These are phyloP conservation scores for Hydrotaea cyrtoneurina DNA, from an alignment of 2,888 invertebrate genomes.

Conservation along the genomic window DNA sequence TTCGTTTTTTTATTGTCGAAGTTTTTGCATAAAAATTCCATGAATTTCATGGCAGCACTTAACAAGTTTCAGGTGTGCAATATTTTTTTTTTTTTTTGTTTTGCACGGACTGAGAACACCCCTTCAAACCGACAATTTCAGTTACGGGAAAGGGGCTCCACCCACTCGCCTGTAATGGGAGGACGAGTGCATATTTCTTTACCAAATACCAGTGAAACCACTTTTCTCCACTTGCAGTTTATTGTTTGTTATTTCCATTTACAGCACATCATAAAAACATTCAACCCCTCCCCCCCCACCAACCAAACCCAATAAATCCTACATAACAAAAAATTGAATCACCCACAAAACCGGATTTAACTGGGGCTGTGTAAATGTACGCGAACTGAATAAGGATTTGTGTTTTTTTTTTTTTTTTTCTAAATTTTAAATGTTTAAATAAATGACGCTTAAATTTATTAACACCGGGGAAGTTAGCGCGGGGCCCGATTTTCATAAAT, in stretches of 20 bases:
- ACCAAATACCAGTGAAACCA: neutral
- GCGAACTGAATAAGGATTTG: neutral
- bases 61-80: slow-evolving; percentile 69
- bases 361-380: neutral
- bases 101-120: neutral
- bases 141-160: neutral
- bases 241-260: slow-evolving; percentile 28
- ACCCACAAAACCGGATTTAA: neutral
- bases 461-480: neutral
- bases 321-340: neutral
- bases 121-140: neutral
- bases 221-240: neutral
- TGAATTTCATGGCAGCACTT: slow-evolving; percentile 74
- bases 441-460: neutral
- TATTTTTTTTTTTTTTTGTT: slow-evolving; percentile 15
- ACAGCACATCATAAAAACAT: slow-evolving; percentile 10
- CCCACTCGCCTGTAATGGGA: too few species aligned
- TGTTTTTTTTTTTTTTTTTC: neutral
- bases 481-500: neutral
- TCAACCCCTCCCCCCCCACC: neutral
- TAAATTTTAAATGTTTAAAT: neutral
- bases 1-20: slow-evolving; percentile 53
- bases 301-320: neutral
- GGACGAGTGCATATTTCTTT: neutral
- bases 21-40: slow-evolving; percentile 73